Percentiles rank a stretch among this genome's conserved stretches.
These are phyloP conservation scores for Mythimna vitellina DNA, from an alignment of 2,888 invertebrate species.

Conservation along the genomic window DNA sequence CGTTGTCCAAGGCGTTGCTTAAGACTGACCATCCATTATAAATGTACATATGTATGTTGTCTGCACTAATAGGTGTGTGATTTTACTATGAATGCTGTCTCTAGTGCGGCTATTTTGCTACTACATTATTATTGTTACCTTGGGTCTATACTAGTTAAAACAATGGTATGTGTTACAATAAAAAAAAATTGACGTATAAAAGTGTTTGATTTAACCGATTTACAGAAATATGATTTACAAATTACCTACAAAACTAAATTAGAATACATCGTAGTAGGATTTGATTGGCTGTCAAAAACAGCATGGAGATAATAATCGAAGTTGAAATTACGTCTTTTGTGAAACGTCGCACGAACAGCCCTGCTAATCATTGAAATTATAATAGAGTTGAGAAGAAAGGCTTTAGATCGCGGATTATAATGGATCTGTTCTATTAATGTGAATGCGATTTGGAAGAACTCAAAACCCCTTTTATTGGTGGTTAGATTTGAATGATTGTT, in stretches of 20 bases:
- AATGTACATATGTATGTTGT: no score
- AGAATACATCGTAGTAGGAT: constrained; percentile 23
- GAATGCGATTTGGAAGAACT: background rate
- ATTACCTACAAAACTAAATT: constrained; percentile 2
- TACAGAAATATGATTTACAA: background rate
- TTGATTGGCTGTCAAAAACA: constrained; percentile 55
- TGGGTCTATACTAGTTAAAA: no score
- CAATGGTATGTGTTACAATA: no score
- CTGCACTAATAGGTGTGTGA: no score
- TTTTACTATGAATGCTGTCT: no score
- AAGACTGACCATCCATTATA: no score
- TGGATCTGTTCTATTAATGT: constrained; percentile 4
- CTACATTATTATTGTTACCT: no score
- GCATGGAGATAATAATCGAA: constrained; percentile 51
- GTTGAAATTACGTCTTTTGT: constrained; percentile 58
- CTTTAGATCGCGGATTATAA: constrained; percentile 10
- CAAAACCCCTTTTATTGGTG: background rate
- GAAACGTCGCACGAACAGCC: constrained; percentile 32
- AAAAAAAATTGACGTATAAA: no score
- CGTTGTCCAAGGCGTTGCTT: no score
- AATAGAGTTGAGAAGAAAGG: constrained; percentile 23
- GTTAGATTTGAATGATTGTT: background rate
- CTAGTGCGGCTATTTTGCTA: no score
- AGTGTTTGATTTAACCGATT: no score
- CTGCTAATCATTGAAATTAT: constrained; percentile 45